Evolutionary conservation across 1,140 invertebrate genomes (phyloP), one percentile per base, ranked within the genome.

Genomic region (Plodia interpunctella): DNA sequence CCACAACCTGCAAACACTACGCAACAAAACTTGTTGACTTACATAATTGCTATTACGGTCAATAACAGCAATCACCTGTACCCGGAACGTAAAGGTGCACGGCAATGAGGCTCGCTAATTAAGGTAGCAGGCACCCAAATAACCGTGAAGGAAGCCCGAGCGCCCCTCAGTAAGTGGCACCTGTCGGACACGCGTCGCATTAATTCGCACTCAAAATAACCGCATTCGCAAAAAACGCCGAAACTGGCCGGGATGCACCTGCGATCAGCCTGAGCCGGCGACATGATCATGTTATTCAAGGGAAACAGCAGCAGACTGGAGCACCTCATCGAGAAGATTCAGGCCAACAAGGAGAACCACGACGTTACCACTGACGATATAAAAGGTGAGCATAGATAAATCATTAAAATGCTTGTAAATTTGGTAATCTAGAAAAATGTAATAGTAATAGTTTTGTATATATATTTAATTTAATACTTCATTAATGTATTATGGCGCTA

Each of bases 321-420:
- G 86, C 92, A 95, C 71, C 90, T 96, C 65, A 96, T 96, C 67
- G 95, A 95, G 76, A 96, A 96, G 88, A 96, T 96, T 70, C 95
- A 96, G 76, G 94, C 94, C 2, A 95, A 94, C 69, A 95, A 95
- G 86, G 90, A 91, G 70, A 91, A 91, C 60, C 90, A 90, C 86
- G 89, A 91, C 68, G 89, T 90, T n/a, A 88, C 77, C 2, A 74
- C 90, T 5, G 90, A 91, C 59, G 90, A 91, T 60, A 83, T 92
- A 57, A 91, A 91, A 90, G 90, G 91, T 88, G 51, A 78, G 81
- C 28, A n/a, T n/a, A n/a, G n/a, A n/a, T n/a, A n/a, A n/a, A n/a
- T n/a, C n/a, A n/a, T n/a, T n/a, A n/a, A n/a, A n/a, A n/a, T n/a
- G n/a, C n/a, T n/a, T n/a, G n/a, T n/a, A n/a, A n/a, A n/a, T n/a